Evolutionary conservation across 2,888 invertebrate species (phyloP).

Genomic region (Ramazzottius varieornatus): DNA sequence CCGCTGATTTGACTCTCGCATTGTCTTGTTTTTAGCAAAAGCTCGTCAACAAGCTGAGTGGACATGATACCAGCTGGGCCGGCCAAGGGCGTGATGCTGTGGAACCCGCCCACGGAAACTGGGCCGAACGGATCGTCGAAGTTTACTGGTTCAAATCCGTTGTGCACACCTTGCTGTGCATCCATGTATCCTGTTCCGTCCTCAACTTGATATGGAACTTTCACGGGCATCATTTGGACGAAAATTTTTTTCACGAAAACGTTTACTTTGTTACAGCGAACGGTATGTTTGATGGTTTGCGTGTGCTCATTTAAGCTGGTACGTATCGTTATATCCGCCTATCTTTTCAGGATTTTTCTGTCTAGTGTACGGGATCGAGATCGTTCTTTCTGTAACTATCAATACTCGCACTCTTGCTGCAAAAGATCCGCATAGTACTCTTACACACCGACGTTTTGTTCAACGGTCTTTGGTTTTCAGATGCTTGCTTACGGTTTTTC

Average conservation of each 20-base stretch:
- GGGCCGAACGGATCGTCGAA: not conserved
- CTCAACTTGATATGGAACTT: not conserved
- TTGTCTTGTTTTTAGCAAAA: not conserved
- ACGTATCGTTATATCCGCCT: too few species aligned
- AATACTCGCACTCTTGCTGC: not conserved
- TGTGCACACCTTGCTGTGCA: not conserved
- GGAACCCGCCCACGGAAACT: not conserved
- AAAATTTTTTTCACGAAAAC: not conserved
- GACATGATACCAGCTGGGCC: not conserved
- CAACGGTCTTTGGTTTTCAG: constrained; percentile 9
- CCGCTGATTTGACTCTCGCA: too few species aligned
- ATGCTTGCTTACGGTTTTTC: constrained; percentile 12
- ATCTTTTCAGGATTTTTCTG: too few species aligned
- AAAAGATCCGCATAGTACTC: not conserved
- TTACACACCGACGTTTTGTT: not conserved
- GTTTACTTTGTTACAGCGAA: not conserved
- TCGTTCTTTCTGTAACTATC: not conserved
- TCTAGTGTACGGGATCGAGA: not conserved
- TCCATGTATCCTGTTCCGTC: not conserved
- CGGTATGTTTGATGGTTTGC: too few species aligned
- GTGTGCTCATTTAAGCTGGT: too few species aligned
- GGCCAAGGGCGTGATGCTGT: not conserved
- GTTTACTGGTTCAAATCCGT: not conserved
- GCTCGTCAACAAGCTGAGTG: not conserved
- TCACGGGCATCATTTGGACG: not conserved